Evolutionary conservation across 2,888 invertebrate species (phyloP).

Genomic region (Augiades crinisus): DNA sequence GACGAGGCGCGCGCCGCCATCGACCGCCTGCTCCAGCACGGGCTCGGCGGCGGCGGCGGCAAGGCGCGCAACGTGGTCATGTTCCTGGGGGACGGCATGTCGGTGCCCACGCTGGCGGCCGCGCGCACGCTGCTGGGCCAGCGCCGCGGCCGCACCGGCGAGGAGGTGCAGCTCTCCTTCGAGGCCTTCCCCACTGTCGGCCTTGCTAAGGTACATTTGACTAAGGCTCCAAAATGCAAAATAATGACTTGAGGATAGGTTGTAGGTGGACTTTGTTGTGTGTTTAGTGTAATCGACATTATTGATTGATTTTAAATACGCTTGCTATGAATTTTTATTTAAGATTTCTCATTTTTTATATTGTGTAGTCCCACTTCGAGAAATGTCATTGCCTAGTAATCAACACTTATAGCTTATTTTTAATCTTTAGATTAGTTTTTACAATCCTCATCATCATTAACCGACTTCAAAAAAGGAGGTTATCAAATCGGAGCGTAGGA

Average conservation of each 20-base stretch:
- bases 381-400: too few species aligned
- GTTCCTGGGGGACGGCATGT: slow-evolving; percentile 90
- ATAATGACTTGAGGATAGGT: too few species aligned
- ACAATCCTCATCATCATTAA: too few species aligned
- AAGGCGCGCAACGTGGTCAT: slow-evolving; percentile 82
- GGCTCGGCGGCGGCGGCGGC: slow-evolving; percentile 27
- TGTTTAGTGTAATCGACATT: too few species aligned
- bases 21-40: slow-evolving; percentile 49
- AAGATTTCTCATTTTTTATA: too few species aligned
- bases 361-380: too few species aligned
- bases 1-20: slow-evolving; percentile 69
- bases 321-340: too few species aligned
- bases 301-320: too few species aligned
- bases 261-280: background rate
- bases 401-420: too few species aligned
- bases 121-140: slow-evolving; percentile 85
- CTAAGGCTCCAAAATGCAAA: background rate
- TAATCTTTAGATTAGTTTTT: too few species aligned
- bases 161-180: slow-evolving; percentile 81
- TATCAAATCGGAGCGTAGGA: too few species aligned
- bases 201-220: slow-evolving; percentile 82
- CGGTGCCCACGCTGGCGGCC: slow-evolving; percentile 84
- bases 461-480: too few species aligned
- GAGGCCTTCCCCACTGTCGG: slow-evolving; percentile 84
- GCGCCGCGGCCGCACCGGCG: slow-evolving; percentile 74